phyloP scores from a whole-genome alignment of 2,888 invertebrate species.

The Agriopis leucophaearia region DNA sequence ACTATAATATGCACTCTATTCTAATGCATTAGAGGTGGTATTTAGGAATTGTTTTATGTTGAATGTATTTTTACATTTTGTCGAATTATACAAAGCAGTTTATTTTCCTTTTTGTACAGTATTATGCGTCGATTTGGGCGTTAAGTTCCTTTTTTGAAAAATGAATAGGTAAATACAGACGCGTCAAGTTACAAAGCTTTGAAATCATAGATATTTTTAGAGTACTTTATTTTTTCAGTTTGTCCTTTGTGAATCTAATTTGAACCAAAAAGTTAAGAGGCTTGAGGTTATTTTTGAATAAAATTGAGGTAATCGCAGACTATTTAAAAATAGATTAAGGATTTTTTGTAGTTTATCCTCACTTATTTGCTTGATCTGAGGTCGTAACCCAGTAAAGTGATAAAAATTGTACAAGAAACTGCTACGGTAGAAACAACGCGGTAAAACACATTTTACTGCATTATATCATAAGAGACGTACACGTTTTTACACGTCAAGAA shows the following conservation, averaged over 20 bases:
- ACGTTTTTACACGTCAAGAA: too few species aligned
- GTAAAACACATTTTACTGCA: too few species aligned
- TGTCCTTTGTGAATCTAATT: slow-evolving; percentile 2
- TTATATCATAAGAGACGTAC: too few species aligned
- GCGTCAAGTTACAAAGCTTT: slow-evolving; percentile 77
- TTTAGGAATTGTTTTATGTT: slow-evolving; percentile 8
- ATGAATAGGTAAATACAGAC: slow-evolving; percentile 85
- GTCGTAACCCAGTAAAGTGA: too few species aligned
- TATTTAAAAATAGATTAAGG: slow-evolving; percentile 47
- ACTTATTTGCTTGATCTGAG: too few species aligned
- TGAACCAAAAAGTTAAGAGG: background rate
- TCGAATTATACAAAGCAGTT: slow-evolving; percentile 82
- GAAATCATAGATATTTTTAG: slow-evolving; percentile 65
- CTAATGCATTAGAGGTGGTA: slow-evolving; percentile 7
- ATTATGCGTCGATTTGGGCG: slow-evolving; percentile 85
- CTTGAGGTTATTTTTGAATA: slow-evolving; percentile 3
- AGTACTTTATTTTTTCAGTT: slow-evolving; percentile 24
- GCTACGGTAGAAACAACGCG: too few species aligned
- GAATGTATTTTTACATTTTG: slow-evolving; percentile 49
- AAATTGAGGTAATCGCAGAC: background rate
- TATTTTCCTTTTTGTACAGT: slow-evolving; percentile 83
- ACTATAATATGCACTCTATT: slow-evolving; percentile 51
- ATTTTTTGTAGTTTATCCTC: too few species aligned
- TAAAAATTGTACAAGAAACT: too few species aligned
- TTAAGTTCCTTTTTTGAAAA: slow-evolving; percentile 84